These are phyloP conservation scores for Sminthopsis crassicaudata DNA, from an alignment of 2,113 vertebrate genomes.

Conservation along the genomic window DNA sequence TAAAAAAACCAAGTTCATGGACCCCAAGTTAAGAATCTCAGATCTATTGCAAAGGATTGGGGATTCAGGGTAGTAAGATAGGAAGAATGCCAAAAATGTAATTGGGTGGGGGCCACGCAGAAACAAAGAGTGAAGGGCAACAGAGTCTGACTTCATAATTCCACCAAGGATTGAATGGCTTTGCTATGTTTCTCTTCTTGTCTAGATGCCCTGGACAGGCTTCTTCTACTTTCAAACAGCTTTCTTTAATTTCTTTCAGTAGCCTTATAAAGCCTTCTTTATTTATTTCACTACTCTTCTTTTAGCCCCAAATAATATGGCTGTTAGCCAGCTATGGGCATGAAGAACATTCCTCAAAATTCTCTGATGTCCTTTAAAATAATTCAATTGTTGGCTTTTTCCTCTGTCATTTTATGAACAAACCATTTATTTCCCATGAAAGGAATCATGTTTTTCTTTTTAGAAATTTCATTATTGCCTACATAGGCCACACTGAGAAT, in stretches of 20 bases:
- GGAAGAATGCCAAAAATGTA: not conserved
- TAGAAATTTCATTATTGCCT: not conserved
- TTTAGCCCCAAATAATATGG: not conserved
- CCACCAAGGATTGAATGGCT: not conserved
- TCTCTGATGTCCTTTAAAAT: not conserved
- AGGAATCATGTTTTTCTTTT: not conserved
- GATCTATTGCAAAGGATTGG: not conserved
- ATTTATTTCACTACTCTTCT: not conserved
- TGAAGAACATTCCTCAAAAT: not conserved
- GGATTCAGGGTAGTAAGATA: not conserved
- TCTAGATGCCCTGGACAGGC: not conserved
- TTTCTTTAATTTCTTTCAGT: not conserved
- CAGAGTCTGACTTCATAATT: not conserved
- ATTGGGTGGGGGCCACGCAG: not conserved
- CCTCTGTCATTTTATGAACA: not conserved
- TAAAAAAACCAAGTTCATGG: not conserved
- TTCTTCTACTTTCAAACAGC: not conserved
- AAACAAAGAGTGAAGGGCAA: not conserved
- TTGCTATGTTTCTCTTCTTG: not conserved
- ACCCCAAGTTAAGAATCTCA: not conserved
- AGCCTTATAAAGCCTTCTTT: not conserved
- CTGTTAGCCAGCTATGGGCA: not conserved
- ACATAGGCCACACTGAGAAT: not conserved
- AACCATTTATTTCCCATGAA: not conserved
- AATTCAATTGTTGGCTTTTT: not conserved